phyloP scores from a whole-genome alignment of 2,888 invertebrate genomes.

The Cosmopolites sordidus region DNA sequence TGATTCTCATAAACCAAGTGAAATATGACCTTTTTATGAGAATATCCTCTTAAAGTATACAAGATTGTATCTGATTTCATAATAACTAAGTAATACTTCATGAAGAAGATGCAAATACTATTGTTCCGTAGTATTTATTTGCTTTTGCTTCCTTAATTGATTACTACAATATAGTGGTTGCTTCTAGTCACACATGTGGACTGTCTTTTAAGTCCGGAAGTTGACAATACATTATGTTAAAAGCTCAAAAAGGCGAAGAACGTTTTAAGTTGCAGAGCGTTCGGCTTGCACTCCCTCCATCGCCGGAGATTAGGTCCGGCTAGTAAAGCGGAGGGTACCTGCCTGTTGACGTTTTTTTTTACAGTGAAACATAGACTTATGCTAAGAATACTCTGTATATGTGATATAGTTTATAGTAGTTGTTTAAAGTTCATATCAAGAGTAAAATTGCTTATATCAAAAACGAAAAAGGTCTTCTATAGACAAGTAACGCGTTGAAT shows the following conservation, averaged over 20 bases:
- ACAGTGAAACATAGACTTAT: slow-evolving; percentile 12
- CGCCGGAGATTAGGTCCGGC: neutral
- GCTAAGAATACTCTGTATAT: slow-evolving; percentile 41
- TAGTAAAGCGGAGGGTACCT: too few relatives aligned
- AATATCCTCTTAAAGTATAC: too few relatives aligned
- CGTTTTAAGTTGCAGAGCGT: neutral
- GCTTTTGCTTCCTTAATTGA: slow-evolving; percentile 35
- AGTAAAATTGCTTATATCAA: slow-evolving; percentile 12
- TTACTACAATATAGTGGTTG: slow-evolving; percentile 31
- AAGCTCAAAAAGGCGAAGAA: slow-evolving; percentile 29
- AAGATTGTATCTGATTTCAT: too few relatives aligned
- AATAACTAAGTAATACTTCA: too few relatives aligned
- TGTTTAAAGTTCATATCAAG: slow-evolving; percentile 22
- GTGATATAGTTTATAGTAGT: slow-evolving; percentile 41
- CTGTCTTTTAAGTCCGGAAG: slow-evolving; percentile 9
- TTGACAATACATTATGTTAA: slow-evolving; percentile 38
- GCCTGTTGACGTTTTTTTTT: too few relatives aligned
- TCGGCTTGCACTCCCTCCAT: neutral
- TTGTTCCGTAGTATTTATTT: slow-evolving; percentile 11
- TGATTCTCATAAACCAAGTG: too few relatives aligned
- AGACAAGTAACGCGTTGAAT: too few relatives aligned
- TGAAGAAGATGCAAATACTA: neutral
- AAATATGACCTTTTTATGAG: too few relatives aligned
- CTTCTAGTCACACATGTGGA: slow-evolving; percentile 39
- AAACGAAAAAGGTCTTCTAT: neutral